A percentile compares a stretch with the other conserved stretches of the same genome.
phyloP scores from a whole-genome alignment of 2,888 invertebrate species.

The Rotaria magnacalcarata region DNA sequence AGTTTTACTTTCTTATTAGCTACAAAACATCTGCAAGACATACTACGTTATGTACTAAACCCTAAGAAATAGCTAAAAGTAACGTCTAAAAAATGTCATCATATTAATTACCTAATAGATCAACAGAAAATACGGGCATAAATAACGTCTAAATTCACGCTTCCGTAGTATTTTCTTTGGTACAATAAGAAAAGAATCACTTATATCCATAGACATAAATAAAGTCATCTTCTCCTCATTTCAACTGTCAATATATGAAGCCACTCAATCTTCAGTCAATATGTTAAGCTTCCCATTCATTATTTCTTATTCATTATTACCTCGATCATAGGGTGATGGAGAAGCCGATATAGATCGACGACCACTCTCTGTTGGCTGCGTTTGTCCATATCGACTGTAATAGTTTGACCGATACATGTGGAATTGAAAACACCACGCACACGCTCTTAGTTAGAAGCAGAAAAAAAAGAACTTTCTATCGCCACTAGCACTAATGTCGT shows the following conservation, averaged over 20 bases:
- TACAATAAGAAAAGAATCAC: neutral
- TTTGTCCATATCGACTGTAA: neutral
- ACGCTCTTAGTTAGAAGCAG: neutral
- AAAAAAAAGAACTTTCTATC: neutral
- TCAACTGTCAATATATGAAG: neutral
- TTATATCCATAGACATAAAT: neutral
- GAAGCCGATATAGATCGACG: neutral
- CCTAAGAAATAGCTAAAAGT: neutral
- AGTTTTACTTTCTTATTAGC: neutral
- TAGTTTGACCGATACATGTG: slow-evolving; percentile 15
- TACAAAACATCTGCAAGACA: neutral
- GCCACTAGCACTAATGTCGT: neutral
- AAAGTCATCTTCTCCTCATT: neutral
- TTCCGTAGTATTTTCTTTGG: neutral
- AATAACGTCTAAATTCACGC: neutral
- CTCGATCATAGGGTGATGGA: neutral
- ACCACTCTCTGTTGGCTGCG: neutral
- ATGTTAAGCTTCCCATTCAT: neutral
- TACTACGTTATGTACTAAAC: neutral
- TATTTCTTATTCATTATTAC: neutral
- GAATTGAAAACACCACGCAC: neutral
- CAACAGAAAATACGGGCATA: neutral
- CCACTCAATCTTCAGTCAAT: neutral
- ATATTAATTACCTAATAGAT: neutral
- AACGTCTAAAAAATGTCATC: neutral